A percentile compares a stretch with the other conserved stretches of the same genome.
These are phyloP conservation scores for Steinernema hermaphroditum DNA, from an alignment of 2,888 invertebrate species.

Conservation along the genomic window DNA sequence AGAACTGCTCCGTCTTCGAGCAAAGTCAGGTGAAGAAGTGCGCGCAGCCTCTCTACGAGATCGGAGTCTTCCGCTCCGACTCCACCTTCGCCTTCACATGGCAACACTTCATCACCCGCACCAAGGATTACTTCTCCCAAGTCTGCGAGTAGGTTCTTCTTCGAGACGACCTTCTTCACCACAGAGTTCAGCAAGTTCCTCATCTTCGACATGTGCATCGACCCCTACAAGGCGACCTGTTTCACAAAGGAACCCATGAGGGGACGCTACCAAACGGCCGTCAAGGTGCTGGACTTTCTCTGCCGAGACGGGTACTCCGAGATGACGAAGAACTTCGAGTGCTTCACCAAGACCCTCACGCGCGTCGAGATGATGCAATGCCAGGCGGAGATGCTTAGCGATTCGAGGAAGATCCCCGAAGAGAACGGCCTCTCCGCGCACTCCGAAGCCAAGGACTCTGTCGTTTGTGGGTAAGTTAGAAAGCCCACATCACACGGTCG, in stretches of 20 bases:
- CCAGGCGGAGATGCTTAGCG: slow-evolving; percentile 50
- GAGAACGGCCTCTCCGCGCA: slow-evolving; percentile 33
- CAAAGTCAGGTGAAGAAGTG: slow-evolving; percentile 49
- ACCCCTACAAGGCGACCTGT: slow-evolving; percentile 54
- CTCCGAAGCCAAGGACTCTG: slow-evolving; percentile 39
- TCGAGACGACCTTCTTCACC: too few relatives aligned
- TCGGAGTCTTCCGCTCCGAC: slow-evolving; percentile 46
- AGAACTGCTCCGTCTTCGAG: slow-evolving; percentile 35
- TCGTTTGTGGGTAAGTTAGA: slow-evolving; percentile 54
- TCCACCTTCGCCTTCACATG: slow-evolving; percentile 41
- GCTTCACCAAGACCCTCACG: slow-evolving; percentile 55
- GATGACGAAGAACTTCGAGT: slow-evolving; percentile 56
- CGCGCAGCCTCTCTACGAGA: slow-evolving; percentile 51
- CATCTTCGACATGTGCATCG: slow-evolving; percentile 56
- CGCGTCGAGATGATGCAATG: slow-evolving; percentile 61
- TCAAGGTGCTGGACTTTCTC: slow-evolving; percentile 53
- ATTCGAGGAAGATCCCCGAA: slow-evolving; percentile 46
- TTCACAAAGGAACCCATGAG: slow-evolving; percentile 49
- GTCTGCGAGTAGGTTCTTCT: slow-evolving; percentile 54
- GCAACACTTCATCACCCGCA: slow-evolving; percentile 49
- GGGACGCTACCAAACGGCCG: slow-evolving; percentile 50
- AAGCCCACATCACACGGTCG: too few relatives aligned
- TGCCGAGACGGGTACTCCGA: slow-evolving; percentile 60
- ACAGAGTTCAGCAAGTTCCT: slow-evolving; percentile 49
- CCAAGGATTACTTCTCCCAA: slow-evolving; percentile 50